Conservation (phyloP, 2,113 vertebrate species). For the Cololabis saira region DNA sequence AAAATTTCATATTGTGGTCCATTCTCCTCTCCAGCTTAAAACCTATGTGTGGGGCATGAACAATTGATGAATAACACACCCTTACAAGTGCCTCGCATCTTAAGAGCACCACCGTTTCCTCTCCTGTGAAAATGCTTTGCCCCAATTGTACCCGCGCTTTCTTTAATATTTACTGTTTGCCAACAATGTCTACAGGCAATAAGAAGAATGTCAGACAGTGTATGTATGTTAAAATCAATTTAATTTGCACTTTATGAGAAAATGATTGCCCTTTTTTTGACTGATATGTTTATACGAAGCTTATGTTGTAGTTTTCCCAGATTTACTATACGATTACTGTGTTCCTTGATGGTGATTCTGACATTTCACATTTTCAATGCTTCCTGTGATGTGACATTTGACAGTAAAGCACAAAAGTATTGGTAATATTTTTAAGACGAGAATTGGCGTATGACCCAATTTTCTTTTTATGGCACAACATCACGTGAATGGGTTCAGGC, state of each 20-base stretch:
- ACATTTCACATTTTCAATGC: conserved; percentile 32
- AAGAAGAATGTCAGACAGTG: conserved; percentile 77
- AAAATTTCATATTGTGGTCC: conserved; percentile 43
- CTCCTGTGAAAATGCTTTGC: conserved; percentile 52
- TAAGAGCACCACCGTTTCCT: conserved; percentile 57
- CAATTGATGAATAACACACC: conserved; percentile 56
- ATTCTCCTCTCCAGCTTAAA: conserved; percentile 26
- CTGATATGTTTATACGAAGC: conserved; percentile 40
- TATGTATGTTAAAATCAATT: conserved; percentile 73
- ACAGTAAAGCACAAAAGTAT: conserved; percentile 58
- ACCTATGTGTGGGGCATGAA: conserved; percentile 46
- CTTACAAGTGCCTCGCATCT: conserved; percentile 75
- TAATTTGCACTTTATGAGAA: conserved; percentile 77
- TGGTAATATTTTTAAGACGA: conserved; percentile 40
- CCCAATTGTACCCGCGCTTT: conserved; percentile 46
- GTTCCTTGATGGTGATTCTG: conserved; percentile 31
- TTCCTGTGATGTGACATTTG: conserved; percentile 18
- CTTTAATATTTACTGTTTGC: conserved; percentile 52
- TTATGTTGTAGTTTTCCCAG: conserved; percentile 36
- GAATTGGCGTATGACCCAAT: conserved; percentile 45
- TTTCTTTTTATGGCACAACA: conserved; percentile 51
- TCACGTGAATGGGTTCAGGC: conserved; percentile 27
- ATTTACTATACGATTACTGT: conserved; percentile 33
- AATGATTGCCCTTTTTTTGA: conserved; percentile 54
- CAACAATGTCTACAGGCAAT: conserved; percentile 64